Percentiles rank a stretch among this genome's conserved stretches.
Conservation (phyloP, 2,797 vertebrate species). For the Darevskia nairensis region DNA sequence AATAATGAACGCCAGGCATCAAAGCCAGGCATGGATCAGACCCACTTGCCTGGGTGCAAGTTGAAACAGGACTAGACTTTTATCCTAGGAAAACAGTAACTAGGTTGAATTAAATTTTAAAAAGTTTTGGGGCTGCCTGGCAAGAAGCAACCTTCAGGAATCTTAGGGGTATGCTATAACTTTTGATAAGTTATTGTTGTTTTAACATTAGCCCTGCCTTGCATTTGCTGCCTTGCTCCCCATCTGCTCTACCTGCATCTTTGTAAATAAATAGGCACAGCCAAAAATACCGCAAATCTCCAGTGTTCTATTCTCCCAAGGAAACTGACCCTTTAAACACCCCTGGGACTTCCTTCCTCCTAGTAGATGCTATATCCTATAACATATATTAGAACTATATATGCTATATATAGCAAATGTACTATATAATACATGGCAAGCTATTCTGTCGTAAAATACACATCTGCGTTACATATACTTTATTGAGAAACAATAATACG, state of each 20-base stretch:
- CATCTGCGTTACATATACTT: conserved; percentile 24
- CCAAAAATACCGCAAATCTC: neutral
- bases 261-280: neutral
- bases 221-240: neutral
- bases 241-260: neutral
- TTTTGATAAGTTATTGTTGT: neutral
- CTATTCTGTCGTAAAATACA: neutral
- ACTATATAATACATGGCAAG: neutral
- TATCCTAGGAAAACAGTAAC: neutral
- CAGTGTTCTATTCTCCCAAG: neutral
- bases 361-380: neutral
- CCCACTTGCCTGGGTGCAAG: neutral
- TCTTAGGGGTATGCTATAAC: neutral
- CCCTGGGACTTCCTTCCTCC: neutral
- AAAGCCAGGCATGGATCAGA: neutral
- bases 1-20: neutral
- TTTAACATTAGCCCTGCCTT: neutral
- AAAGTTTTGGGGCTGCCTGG: neutral
- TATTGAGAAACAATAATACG: conserved; percentile 1
- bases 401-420: neutral
- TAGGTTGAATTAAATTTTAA: neutral
- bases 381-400: neutral
- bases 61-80: neutral
- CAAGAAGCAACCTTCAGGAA: neutral
- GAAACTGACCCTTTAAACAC: neutral